Conservation (phyloP, 1,140 invertebrate species). For the Diachasmimorpha longicaudata region DNA sequence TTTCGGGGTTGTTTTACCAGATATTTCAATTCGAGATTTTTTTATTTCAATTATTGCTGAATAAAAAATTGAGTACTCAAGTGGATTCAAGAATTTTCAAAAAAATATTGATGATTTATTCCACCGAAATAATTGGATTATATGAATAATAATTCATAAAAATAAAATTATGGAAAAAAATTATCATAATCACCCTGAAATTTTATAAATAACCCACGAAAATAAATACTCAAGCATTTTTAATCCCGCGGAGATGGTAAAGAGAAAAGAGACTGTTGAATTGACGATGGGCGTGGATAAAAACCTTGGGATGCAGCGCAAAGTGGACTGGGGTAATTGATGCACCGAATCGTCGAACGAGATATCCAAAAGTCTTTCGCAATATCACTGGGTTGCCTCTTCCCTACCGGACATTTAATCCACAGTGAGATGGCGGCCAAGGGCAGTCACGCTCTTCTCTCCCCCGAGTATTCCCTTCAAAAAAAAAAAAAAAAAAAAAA, state of each 20-base stretch:
- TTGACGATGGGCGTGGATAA: constrained; percentile 4
- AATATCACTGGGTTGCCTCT: neutral
- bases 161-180: no score
- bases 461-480: no score
- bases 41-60: no score
- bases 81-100: no score
- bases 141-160: no score
- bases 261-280: neutral
- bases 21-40: no score
- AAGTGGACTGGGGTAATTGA: constrained; percentile 31
- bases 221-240: neutral
- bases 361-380: constrained; percentile 8
- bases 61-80: no score
- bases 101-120: no score
- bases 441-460: constrained; percentile 31
- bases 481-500: neutral
- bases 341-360: constrained; percentile 27
- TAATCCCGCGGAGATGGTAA: neutral
- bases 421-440: constrained; percentile 18
- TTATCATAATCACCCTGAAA: neutral
- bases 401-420: constrained; percentile 24
- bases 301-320: neutral
- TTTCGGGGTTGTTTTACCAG: no score
- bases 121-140: no score
- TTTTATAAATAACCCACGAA: neutral